These are phyloP conservation scores for Papilio elwesi DNA, from an alignment of 2,888 invertebrate genomes.

Conservation along the genomic window DNA sequence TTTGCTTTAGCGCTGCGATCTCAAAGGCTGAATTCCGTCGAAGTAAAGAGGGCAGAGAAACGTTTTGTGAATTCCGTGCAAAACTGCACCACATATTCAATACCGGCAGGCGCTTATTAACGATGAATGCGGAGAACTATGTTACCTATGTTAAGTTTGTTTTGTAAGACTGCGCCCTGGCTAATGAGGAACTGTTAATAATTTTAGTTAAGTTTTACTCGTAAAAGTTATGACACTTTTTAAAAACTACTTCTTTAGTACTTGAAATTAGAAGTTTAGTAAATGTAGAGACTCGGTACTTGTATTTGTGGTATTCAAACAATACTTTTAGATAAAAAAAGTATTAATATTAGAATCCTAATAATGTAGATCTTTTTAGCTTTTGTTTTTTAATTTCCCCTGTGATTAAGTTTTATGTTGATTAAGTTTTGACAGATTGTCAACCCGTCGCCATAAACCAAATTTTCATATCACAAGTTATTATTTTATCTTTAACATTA, in stretches of 20 bases:
- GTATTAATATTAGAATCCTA: too few relatives aligned
- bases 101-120: constrained; percentile 3
- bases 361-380: too few relatives aligned
- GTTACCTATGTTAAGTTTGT: neutral
- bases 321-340: too few relatives aligned
- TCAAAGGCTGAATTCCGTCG: constrained; percentile 51
- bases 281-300: too few relatives aligned
- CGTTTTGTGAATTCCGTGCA: constrained; percentile 40
- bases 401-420: too few relatives aligned
- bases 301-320: too few relatives aligned
- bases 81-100: constrained; percentile 37
- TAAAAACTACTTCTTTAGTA: neutral
- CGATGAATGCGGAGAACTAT: neutral
- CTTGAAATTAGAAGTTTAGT: neutral
- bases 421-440: too few relatives aligned
- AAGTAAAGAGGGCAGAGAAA: constrained; percentile 37
- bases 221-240: neutral
- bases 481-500: too few relatives aligned
- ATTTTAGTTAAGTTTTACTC: neutral
- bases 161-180: neutral
- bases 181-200: constrained; percentile 11
- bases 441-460: too few relatives aligned
- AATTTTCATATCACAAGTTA: too few relatives aligned
- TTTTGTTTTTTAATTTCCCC: too few relatives aligned
- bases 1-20: constrained; percentile 61